phyloP scores from a whole-genome alignment of 2,888 invertebrate species.

The Thecocarcelia acutangulata region DNA sequence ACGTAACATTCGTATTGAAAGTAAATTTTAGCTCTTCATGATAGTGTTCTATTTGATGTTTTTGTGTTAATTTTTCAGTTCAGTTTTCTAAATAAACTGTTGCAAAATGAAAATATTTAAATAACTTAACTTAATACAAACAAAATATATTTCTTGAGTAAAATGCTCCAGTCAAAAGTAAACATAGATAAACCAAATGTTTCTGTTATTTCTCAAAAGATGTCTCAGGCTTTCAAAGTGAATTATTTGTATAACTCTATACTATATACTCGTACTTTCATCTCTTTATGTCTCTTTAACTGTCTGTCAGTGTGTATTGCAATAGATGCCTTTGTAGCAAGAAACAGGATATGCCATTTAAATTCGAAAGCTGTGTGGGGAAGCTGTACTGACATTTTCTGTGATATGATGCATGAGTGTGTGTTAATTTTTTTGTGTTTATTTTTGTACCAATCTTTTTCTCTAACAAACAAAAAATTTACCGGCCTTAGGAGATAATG shows the following conservation, averaged over 20 bases:
- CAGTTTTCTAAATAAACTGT: too few species aligned
- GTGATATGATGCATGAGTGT: slow-evolving; percentile 54
- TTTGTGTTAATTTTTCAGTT: too few species aligned
- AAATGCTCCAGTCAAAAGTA: too few species aligned
- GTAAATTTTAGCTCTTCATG: too few species aligned
- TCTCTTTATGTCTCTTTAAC: neutral
- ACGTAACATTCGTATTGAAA: too few species aligned
- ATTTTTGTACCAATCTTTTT: neutral
- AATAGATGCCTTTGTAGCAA: too few species aligned
- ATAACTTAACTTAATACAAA: too few species aligned
- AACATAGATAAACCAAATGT: too few species aligned
- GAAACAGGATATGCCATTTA: slow-evolving; percentile 65
- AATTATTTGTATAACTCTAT: slow-evolving; percentile 39
- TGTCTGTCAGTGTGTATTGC: neutral
- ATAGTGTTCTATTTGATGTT: too few species aligned
- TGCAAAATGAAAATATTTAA: too few species aligned
- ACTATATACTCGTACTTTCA: too few species aligned
- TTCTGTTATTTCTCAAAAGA: slow-evolving; percentile 31
- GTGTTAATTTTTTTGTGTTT: slow-evolving; percentile 36
- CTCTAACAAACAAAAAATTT: slow-evolving; percentile 19
- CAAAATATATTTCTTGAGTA: too few species aligned
- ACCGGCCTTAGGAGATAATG: slow-evolving; percentile 40
- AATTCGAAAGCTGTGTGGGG: slow-evolving; percentile 63
- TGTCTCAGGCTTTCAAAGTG: slow-evolving; percentile 51
- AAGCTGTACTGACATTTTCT: slow-evolving; percentile 60